Conservation (phyloP, 1,140 invertebrate genomes). For the Chymomyza costata region DNA sequence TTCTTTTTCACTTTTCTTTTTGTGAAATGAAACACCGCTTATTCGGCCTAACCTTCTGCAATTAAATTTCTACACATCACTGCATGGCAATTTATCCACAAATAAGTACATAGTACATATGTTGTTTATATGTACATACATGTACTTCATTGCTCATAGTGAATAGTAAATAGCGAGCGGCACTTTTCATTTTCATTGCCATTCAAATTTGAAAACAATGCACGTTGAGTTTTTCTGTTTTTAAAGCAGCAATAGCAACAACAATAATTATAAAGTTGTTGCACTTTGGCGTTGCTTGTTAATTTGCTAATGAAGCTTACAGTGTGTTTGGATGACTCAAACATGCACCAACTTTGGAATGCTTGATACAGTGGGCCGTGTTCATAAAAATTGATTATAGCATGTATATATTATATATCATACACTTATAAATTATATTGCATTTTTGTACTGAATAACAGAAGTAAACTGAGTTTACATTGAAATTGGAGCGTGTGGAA, state of each 20-base stretch:
- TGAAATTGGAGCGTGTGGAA: too few species aligned
- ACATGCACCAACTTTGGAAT: conserved; percentile 1
- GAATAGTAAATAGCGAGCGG: conserved; percentile 13
- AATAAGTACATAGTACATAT: conserved; percentile 9
- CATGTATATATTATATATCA: too few species aligned
- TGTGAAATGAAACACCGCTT: conserved; percentile 45
- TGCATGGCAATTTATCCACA: conserved; percentile 6
- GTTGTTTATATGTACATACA: too few species aligned
- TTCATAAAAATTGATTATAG: too few species aligned
- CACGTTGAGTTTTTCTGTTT: conserved; percentile 44
- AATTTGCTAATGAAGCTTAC: conserved; percentile 40
- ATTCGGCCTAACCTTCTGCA: conserved; percentile 47
- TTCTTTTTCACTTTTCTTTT: conserved; percentile 4
- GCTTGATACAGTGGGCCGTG: not conserved
- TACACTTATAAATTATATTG: too few species aligned
- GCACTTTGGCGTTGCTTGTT: conserved; percentile 15
- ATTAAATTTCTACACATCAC: conserved; percentile 52
- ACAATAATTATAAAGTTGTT: too few species aligned
- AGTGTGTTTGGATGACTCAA: conserved; percentile 26
- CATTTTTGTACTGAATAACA: too few species aligned
- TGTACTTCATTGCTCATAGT: too few species aligned
- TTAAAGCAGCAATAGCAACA: conserved; percentile 21
- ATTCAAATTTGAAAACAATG: conserved; percentile 64
- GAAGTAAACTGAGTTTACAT: too few species aligned
- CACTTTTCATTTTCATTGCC: conserved; percentile 65